These are phyloP conservation scores for Solea solea DNA, from an alignment of 2,113 vertebrate species.

Conservation along the genomic window DNA sequence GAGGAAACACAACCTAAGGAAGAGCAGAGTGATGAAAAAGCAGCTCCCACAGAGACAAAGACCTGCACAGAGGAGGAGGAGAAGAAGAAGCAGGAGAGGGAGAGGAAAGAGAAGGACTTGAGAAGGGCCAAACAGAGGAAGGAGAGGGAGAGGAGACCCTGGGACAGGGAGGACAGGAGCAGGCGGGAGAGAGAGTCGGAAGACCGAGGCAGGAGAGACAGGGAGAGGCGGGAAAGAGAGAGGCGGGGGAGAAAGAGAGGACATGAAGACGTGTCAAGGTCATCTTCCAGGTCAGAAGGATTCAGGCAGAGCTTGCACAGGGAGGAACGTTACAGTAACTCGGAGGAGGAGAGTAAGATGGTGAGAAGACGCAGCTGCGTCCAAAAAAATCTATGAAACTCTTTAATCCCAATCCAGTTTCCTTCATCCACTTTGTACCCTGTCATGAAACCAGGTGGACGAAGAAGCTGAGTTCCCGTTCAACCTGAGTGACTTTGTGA, in stretches of 20 bases:
- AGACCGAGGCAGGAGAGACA: constrained; percentile 36
- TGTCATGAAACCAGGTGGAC: neutral
- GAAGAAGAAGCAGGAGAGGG: constrained; percentile 29
- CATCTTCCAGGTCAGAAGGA: constrained; percentile 18
- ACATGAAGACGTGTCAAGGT: constrained; percentile 10
- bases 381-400: no score
- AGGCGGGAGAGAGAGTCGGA: constrained; percentile 31
- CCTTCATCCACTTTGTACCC: neutral
- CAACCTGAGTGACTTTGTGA: constrained; percentile 76
- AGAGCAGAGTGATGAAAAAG: neutral
- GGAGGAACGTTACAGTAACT: neutral
- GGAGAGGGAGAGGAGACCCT: constrained; percentile 23
- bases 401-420: neutral
- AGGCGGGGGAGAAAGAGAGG: constrained; percentile 52
- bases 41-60: constrained; percentile 3
- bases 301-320: constrained; percentile 18
- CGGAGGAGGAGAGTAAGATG: constrained; percentile 11
- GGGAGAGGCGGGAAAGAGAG: constrained; percentile 32
- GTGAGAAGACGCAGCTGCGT: constrained; percentile 20
- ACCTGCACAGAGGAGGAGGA: constrained; percentile 1
- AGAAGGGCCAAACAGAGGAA: constrained; percentile 19
- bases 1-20: neutral
- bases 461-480: constrained; percentile 65
- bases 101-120: constrained; percentile 19
- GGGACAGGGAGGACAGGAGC: constrained; percentile 20